Percentiles rank a stretch among this genome's conserved stretches.
Conservation (phyloP, 2,113 vertebrate species). For the Thunnus maccoyii region DNA sequence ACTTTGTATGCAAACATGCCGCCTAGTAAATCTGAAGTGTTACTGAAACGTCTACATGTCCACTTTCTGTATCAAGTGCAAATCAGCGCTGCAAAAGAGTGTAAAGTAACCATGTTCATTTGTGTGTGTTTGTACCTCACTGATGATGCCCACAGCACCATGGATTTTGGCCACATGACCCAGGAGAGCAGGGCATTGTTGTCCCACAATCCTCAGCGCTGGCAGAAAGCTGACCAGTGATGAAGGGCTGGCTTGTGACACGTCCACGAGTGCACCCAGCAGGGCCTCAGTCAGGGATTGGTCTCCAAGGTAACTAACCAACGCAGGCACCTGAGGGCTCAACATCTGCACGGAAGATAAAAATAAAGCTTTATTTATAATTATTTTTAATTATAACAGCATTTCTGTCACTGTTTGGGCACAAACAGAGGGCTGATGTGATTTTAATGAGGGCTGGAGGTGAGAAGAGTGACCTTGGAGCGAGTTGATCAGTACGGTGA, state of each 20-base stretch:
- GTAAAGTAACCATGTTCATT: not conserved
- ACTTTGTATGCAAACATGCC: not conserved
- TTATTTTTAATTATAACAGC: not conserved
- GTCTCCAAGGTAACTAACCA: constrained; percentile 86
- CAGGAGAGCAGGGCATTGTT: constrained; percentile 86
- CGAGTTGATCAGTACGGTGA: constrained; percentile 21
- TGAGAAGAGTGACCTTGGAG: constrained; percentile 30
- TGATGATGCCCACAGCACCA: constrained; percentile 89
- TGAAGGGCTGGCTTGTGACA: constrained; percentile 88
- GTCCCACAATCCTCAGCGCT: constrained; percentile 83
- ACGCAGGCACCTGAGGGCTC: constrained; percentile 86
- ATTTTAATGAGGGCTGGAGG: constrained; percentile 26
- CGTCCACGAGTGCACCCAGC: constrained; percentile 87
- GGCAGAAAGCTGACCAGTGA: constrained; percentile 88
- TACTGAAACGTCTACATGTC: not conserved
- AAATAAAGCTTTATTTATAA: not conserved
- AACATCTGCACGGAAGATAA: constrained; percentile 84
- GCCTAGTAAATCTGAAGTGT: not conserved
- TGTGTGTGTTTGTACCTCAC: constrained; percentile 84
- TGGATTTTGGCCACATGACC: constrained; percentile 93
- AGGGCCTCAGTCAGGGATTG: constrained; percentile 86
- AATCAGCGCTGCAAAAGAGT: not conserved
- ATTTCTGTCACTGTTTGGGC: not conserved
- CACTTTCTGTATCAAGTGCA: not conserved
- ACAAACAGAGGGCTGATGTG: constrained; percentile 10